phyloP scores from a whole-genome alignment of 2,797 vertebrate species.

The Mormyrops attenuatus region DNA sequence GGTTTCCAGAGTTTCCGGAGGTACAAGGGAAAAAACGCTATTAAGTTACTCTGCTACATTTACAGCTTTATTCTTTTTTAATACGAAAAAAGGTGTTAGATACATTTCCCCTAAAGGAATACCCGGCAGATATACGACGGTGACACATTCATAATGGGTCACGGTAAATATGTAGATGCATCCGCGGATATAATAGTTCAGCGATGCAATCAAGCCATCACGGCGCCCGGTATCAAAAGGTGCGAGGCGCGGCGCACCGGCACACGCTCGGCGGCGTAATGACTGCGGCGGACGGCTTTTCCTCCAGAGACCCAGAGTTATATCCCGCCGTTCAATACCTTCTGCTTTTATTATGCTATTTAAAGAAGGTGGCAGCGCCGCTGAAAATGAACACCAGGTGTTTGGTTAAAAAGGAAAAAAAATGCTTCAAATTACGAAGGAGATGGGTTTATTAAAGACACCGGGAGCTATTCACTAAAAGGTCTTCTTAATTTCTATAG shows the following conservation, averaged over 20 bases:
- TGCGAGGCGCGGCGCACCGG: neutral
- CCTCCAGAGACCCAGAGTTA: neutral
- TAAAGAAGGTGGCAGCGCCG: neutral
- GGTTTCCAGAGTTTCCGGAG: neutral
- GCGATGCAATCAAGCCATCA: neutral
- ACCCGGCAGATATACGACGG: neutral
- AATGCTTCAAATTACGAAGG: neutral
- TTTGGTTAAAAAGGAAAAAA: conserved; percentile 3
- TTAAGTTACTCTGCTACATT: neutral
- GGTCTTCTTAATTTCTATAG: neutral
- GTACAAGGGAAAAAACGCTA: neutral
- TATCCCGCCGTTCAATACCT: neutral
- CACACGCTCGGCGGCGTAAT: neutral
- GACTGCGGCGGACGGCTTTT: neutral
- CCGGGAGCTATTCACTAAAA: neutral
- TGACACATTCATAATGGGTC: neutral
- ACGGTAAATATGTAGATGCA: neutral
- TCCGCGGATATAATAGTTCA: neutral
- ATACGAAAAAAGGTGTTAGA: neutral
- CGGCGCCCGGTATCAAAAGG: neutral
- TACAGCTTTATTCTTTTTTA: neutral
- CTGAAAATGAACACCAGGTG: neutral
- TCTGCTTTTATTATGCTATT: neutral
- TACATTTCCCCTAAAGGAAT: neutral
- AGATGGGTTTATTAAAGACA: neutral